A percentile compares a stretch with the other conserved stretches of the same genome.
phyloP scores from a whole-genome alignment of 2,113 vertebrate species.

The Brachypteracias leptosomus region DNA sequence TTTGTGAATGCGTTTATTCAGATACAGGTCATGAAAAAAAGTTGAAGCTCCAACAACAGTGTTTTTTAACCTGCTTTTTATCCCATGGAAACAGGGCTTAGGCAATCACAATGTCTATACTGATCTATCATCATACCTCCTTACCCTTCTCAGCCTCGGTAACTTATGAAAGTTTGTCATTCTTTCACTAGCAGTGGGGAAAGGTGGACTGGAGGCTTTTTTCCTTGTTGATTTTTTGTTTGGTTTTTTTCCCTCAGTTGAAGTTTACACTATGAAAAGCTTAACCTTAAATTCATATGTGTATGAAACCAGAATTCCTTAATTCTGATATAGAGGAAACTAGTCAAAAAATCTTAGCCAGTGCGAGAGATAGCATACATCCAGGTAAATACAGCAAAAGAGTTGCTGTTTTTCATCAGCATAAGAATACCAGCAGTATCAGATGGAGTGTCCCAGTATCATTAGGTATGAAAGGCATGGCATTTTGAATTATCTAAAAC shows the following conservation, averaged over 20 bases:
- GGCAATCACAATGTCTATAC: neutral
- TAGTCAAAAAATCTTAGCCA: neutral
- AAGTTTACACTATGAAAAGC: neutral
- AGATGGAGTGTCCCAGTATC: neutral
- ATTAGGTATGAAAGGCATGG: neutral
- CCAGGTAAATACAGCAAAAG: neutral
- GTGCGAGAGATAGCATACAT: neutral
- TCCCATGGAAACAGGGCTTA: neutral
- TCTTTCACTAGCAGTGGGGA: neutral
- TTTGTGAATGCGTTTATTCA: neutral
- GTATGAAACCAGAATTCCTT: neutral
- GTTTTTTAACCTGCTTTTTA: neutral
- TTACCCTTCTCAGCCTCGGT: neutral
- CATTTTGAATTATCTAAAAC: neutral
- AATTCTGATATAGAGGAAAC: neutral
- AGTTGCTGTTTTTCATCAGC: neutral
- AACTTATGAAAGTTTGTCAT: neutral
- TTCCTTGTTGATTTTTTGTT: accelerated
- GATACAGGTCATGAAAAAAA: neutral
- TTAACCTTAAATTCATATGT: neutral
- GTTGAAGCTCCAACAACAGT: neutral
- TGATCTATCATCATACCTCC: neutral
- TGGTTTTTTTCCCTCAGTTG: neutral
- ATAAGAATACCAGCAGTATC: neutral
- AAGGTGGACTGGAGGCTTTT: neutral